Evolutionary conservation across 2,113 vertebrate species (phyloP).

Genomic region (Notechis scutatus): DNA sequence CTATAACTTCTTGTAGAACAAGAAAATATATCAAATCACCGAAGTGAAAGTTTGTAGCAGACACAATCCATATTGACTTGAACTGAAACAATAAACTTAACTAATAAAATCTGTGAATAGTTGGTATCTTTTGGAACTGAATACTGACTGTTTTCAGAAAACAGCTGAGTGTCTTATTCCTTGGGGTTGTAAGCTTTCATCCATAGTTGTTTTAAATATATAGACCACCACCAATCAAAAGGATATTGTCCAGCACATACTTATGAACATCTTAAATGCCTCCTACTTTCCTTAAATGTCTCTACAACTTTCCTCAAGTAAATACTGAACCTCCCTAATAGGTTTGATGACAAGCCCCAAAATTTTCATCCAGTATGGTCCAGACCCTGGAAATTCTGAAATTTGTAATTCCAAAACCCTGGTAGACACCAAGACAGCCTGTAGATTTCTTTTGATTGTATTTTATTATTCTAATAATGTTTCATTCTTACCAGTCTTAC

Average conservation of each 20-base stretch:
- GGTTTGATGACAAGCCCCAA: neutral
- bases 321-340: neutral
- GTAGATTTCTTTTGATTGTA: neutral
- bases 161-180: neutral
- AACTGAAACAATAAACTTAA: neutral
- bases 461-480: neutral
- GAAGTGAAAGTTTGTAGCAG: neutral
- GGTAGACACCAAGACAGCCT: neutral
- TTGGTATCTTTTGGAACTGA: neutral
- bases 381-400: neutral
- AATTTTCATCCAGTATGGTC: neutral
- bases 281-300: neutral
- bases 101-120: neutral
- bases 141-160: neutral
- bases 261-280: neutral
- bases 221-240: neutral
- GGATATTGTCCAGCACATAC: neutral
- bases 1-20: neutral
- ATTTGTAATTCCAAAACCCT: neutral
- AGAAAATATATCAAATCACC: neutral
- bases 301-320: neutral
- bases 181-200: neutral
- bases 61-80: neutral
- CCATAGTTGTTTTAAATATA: neutral
- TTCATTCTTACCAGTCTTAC: neutral